phyloP scores from a whole-genome alignment of 2,113 vertebrate species.

The Dolichallabes microphthalmus region DNA sequence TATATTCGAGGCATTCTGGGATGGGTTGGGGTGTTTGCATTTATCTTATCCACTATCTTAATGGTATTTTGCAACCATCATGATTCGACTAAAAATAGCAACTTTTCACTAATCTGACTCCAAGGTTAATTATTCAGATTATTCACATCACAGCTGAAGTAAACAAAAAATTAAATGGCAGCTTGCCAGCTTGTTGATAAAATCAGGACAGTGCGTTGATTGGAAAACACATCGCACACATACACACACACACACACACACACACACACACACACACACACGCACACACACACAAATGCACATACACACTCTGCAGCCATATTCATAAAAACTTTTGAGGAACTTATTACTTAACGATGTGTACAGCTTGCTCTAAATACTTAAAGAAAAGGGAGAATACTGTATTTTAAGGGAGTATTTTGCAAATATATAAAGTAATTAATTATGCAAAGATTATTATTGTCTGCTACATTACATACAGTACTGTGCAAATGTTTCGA shows the following conservation, averaged over 20 bases:
- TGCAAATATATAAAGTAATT: not conserved
- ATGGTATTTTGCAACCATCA: constrained; percentile 7
- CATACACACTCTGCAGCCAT: not conserved
- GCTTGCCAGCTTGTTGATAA: not conserved
- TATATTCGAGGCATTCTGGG: not conserved
- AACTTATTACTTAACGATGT: not conserved
- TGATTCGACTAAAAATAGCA: constrained; percentile 7
- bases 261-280: not conserved
- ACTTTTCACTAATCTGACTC: not conserved
- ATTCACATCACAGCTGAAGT: constrained; percentile 16
- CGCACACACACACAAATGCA: not conserved
- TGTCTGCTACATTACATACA: not conserved
- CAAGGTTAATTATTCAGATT: constrained; percentile 26
- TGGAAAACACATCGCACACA: not conserved
- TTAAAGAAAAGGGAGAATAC: not conserved
- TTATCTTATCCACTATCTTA: not conserved
- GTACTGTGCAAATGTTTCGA: too few species aligned
- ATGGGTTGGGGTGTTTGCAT: not conserved
- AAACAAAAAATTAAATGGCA: constrained; percentile 19
- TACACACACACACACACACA: not conserved
- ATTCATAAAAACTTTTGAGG: too few species aligned
- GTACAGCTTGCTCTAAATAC: not conserved
- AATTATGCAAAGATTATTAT: not conserved
- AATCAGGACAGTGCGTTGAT: not conserved
- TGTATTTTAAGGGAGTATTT: not conserved